Base-by-base conservation (phyloP, 2,797 vertebrate genomes). In the Microhierax caerulescens region DNA sequence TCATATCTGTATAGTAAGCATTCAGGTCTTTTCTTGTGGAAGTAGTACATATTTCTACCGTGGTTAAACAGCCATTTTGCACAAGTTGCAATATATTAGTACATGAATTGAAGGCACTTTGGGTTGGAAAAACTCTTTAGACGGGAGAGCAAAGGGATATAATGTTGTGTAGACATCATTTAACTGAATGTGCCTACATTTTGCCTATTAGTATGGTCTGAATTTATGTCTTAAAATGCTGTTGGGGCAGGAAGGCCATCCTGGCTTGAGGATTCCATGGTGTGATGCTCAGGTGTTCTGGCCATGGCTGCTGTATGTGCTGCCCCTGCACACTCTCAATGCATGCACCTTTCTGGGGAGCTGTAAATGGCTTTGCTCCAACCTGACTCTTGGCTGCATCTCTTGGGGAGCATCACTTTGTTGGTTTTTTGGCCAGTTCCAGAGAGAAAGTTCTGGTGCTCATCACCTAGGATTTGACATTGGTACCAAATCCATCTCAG, bases 11-110 rank as follows among this genome's bases (percentile, higher is more conserved):
- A 9, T 34, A 82, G 27, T 75, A 75, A 83, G 25, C 54, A 59
- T 83, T 77, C 48, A 75, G 25, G 25, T 83, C 78, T 95, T 82
- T 67, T 95, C 47, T 51, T 87, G 5, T 78, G 81, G 73, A 89
- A 72, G 47, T 41, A 89, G 70, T 83, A 78, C 83, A 72, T 78
- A 56, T 72, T 75, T 94, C 39, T 78, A 24, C 22, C 11, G 16
- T 11, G 2, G 15, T 80, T 69, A 75, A 87, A 60, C 72, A 80
- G 57, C 53, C 34, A 57, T 47, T 36, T 9, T 75, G n/a, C 6
- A 3, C 56, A 78, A 68, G 92, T 74, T 72, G 36, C 53, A 30
- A 15, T 39, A 27, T 65, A 41, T 70, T 59, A 3, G 2, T 75
- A 5, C 59, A 30, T 0, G 0, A 80, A 45, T 70, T n/a, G 77